phyloP scores from a whole-genome alignment of 2,113 vertebrate genomes.

The Anarrhichthys ocellatus region DNA sequence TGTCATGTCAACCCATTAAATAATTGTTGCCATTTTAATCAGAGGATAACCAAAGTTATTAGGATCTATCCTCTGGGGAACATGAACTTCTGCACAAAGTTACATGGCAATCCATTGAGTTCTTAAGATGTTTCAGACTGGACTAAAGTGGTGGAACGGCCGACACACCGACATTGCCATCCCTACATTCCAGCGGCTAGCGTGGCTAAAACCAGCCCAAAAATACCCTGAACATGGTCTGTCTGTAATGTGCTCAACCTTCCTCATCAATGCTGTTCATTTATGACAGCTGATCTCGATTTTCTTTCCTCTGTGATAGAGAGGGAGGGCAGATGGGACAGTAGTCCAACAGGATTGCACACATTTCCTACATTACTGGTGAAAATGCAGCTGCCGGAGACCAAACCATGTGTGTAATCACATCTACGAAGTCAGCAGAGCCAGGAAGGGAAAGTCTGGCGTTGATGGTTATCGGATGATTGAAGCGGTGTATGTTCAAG shows the following conservation, averaged over 20 bases:
- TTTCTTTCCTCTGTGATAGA: slow-evolving; percentile 44
- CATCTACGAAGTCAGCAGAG: slow-evolving; percentile 3
- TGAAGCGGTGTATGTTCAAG: slow-evolving; percentile 11
- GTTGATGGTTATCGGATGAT: slow-evolving; percentile 29
- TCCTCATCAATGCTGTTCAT: slow-evolving; percentile 52
- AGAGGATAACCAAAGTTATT: too few relatives aligned
- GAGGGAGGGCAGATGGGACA: slow-evolving; percentile 15
- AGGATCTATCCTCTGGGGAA: background rate
- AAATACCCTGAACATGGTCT: background rate
- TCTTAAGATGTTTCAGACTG: too few relatives aligned
- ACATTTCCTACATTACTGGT: slow-evolving; percentile 50
- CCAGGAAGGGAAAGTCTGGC: slow-evolving; percentile 11
- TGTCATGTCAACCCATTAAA: background rate
- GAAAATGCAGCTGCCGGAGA: slow-evolving; percentile 50
- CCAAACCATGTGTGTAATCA: slow-evolving; percentile 36
- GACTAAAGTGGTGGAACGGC: background rate
- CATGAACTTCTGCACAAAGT: background rate
- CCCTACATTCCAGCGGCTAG: background rate
- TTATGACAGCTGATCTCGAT: slow-evolving; percentile 59
- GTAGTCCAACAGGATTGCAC: slow-evolving; percentile 25
- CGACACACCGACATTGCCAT: background rate
- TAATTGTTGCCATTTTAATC: too few relatives aligned
- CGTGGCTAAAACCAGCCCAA: background rate
- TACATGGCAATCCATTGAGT: background rate
- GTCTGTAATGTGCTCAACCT: slow-evolving; percentile 45